These are phyloP conservation scores for Delichon dasypus DNA, from an alignment of 2,797 vertebrate genomes.

Conservation along the genomic window DNA sequence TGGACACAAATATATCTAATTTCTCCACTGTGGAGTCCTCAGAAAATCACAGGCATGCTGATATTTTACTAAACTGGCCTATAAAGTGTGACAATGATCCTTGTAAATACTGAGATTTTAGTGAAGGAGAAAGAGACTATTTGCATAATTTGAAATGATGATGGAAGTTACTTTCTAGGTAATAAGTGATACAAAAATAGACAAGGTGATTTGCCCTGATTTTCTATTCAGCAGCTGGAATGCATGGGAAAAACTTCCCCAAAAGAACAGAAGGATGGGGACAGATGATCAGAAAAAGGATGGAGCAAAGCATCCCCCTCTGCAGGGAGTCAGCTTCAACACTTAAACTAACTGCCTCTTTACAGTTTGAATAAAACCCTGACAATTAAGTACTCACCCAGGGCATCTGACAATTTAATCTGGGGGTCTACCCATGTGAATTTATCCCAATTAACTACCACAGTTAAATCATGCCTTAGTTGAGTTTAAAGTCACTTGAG, in stretches of 20 bases:
- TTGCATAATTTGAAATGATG: neutral
- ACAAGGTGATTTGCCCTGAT: neutral
- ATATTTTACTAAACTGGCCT: neutral
- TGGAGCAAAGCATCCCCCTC: neutral
- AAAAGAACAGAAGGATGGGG: neutral
- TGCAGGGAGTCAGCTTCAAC: neutral
- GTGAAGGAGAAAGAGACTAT: neutral
- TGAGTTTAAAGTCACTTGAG: neutral
- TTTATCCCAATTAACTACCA: neutral
- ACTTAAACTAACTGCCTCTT: neutral
- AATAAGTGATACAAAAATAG: neutral
- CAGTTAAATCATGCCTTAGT: neutral
- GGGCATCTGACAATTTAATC: neutral
- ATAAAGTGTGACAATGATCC: neutral
- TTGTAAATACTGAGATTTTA: neutral
- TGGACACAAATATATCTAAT: slow-evolving; percentile 8
- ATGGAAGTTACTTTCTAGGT: neutral
- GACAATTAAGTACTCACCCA: neutral
- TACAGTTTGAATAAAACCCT: neutral
- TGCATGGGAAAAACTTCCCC: neutral
- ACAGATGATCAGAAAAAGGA: neutral
- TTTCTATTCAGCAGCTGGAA: neutral
- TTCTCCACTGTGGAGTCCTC: neutral
- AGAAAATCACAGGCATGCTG: neutral
- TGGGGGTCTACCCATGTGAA: neutral